Base-by-base conservation (phyloP, 1,140 invertebrate genomes). In the Drosophila micromelanica region DNA sequence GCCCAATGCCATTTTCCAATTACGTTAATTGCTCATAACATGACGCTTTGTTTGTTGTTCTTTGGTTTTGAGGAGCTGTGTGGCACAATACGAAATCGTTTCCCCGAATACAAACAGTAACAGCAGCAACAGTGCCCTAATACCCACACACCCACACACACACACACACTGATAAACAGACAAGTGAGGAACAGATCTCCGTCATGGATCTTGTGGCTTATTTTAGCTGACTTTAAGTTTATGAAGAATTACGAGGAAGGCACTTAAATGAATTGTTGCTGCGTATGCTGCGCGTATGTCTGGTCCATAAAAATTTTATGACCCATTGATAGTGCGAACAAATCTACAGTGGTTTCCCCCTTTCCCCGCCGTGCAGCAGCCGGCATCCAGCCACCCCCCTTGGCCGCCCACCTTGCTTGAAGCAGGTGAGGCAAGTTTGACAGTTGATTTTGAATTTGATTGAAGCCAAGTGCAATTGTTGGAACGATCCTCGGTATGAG, bases 281-380 rank as follows among this genome's bases (percentile, higher is more conserved):
- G 76, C 69, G 63, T 77, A 73, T 80, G 80, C 71, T 52, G 37
- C 23, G 54, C 48, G 74, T 65, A 57, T 77, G 67, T 67, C 56
- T 73, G 68, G 76, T 69, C 80, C 65, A 87, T 90, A 90, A 90
- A 90, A 86, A 72, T 90, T 90, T 90, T 90, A 90, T 90, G 87
- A 90, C 67, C 72, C 63, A 90, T 90, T 82, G 79, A 90, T 90
- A 90, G 87, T 80, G 81, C 74, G 65, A 86, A 90, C 69, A 73
- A 86, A 87, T 73, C 72, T 67, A 69, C 72, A 48, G n/a, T 51
- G 37, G 30, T 40, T 5, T 8, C 35, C 23, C 35, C 8, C 38
- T 35, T 45, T 1, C 17, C 17, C 1, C 17, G 17, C 17, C 17
- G 17, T 17, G 17, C 37, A 15, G 12, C 57, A 30, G 35, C 17